Percentiles rank a stretch among this genome's conserved stretches.
These are phyloP conservation scores for Andrena cerasifolii DNA, from an alignment of 1,140 invertebrate genomes.

Conservation along the genomic window DNA sequence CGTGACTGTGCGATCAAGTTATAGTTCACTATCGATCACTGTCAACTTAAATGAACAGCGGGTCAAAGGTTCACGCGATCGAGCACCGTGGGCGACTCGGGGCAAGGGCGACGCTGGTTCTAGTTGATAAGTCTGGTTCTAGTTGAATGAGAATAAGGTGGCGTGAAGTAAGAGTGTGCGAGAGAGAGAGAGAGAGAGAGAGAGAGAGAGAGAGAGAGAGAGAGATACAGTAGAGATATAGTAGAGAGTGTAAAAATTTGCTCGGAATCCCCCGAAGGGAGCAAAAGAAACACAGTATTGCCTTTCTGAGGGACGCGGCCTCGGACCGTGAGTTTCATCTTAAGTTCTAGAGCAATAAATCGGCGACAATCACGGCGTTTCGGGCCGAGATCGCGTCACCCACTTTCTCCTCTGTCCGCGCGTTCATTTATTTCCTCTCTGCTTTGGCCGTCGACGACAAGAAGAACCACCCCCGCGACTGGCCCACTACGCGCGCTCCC, in stretches of 20 bases:
- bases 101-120: background rate
- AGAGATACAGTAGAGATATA: conserved; percentile 24
- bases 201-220: conserved; percentile 38
- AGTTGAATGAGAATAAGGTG: background rate
- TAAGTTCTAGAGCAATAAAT: conserved; percentile 80
- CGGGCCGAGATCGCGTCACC: conserved; percentile 59
- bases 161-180: conserved; percentile 3
- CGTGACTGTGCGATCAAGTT: no score
- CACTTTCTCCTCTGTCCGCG: conserved; percentile 53
- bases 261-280: conserved; percentile 45
- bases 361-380: conserved; percentile 78
- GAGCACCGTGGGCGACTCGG: background rate
- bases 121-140: conserved; percentile 10
- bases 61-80: conserved; percentile 20
- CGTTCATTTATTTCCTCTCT: conserved; percentile 38
- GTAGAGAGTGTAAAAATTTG: conserved; percentile 42
- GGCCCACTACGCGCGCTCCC: background rate
- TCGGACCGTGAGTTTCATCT: conserved; percentile 73
- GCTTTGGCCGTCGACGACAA: conserved; percentile 12
- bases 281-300: conserved; percentile 78
- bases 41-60: background rate
- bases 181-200: conserved; percentile 9
- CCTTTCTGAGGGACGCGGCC: conserved; percentile 74
- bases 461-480: background rate
- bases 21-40: background rate